phyloP scores from a whole-genome alignment of 2,797 vertebrate species.

The Microchirus variegatus region DNA sequence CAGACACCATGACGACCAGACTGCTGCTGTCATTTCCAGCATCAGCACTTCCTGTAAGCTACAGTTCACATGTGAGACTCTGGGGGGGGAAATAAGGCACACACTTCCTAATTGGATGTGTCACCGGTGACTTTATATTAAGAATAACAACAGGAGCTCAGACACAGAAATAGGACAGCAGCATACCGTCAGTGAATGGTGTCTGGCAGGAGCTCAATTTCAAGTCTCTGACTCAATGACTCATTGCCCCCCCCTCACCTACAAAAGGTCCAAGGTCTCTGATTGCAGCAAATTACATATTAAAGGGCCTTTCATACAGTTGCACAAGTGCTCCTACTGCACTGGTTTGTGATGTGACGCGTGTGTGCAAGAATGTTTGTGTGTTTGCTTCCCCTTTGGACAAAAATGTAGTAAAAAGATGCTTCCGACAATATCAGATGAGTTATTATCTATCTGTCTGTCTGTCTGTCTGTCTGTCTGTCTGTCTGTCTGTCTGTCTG shows the following conservation, averaged over 20 bases:
- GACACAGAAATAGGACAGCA: slow-evolving; percentile 27
- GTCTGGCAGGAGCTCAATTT: slow-evolving; percentile 53
- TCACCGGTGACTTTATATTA: slow-evolving; percentile 22
- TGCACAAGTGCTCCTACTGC: slow-evolving; percentile 49
- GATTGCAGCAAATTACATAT: slow-evolving; percentile 74
- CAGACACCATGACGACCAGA: too few relatives aligned
- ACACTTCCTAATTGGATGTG: slow-evolving; percentile 24
- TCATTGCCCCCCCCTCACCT: slow-evolving; percentile 52
- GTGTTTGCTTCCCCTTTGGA: too few relatives aligned
- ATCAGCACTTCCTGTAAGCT: slow-evolving; percentile 11
- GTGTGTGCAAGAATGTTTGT: slow-evolving; percentile 6
- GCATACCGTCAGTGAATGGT: slow-evolving; percentile 13
- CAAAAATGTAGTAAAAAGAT: too few relatives aligned
- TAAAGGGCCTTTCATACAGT: slow-evolving; percentile 61
- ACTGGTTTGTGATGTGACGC: slow-evolving; percentile 24
- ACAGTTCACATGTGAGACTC: background rate
- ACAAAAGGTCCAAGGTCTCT: slow-evolving; percentile 61
- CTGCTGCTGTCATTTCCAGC: background rate
- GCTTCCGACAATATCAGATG: too few relatives aligned
- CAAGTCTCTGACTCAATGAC: slow-evolving; percentile 65
- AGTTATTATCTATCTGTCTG: too few relatives aligned
- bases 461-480: too few relatives aligned
- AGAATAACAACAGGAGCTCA: slow-evolving; percentile 5
- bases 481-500: too few relatives aligned
- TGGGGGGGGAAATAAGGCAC: background rate